phyloP scores from a whole-genome alignment of 2,113 vertebrate species.

The Phrynosoma platyrhinos region DNA sequence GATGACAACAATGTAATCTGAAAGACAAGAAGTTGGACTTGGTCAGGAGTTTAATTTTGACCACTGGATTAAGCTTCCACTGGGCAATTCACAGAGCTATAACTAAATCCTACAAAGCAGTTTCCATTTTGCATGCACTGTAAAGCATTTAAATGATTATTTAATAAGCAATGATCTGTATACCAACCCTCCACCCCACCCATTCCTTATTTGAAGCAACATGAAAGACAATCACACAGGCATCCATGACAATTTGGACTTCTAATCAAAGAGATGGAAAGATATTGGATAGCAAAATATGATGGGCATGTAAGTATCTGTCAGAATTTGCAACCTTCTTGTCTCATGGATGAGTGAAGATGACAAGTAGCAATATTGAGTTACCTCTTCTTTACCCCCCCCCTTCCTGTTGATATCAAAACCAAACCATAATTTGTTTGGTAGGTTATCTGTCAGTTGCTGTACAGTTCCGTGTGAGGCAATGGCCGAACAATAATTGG shows the following conservation, averaged over 20 bases:
- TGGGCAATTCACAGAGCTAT: background rate
- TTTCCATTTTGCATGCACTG: background rate
- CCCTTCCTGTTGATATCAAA: constrained; percentile 12
- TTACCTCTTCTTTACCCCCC: constrained; percentile 1
- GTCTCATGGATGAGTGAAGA: constrained; percentile 27
- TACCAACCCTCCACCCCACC: background rate
- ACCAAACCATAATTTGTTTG: constrained; percentile 21
- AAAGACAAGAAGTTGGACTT: background rate
- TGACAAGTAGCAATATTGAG: constrained; percentile 28
- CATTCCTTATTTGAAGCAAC: background rate
- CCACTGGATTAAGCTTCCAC: no score
- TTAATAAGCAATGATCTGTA: background rate
- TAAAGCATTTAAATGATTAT: background rate
- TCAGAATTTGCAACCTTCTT: constrained; percentile 33
- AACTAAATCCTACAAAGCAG: background rate
- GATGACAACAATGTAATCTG: background rate
- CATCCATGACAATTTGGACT: constrained; percentile 3
- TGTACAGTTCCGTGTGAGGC: background rate
- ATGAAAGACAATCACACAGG: background rate
- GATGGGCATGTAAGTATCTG: constrained; percentile 23
- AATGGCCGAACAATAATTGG: constrained; percentile 18
- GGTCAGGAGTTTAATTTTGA: background rate
- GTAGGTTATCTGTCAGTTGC: constrained; percentile 14
- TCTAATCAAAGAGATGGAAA: background rate
- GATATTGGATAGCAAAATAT: constrained; percentile 23